Percentiles rank a stretch among this genome's conserved stretches.
Evolutionary conservation across 2,113 vertebrate species (phyloP).

Genomic region (Ceyx cyanopectus): DNA sequence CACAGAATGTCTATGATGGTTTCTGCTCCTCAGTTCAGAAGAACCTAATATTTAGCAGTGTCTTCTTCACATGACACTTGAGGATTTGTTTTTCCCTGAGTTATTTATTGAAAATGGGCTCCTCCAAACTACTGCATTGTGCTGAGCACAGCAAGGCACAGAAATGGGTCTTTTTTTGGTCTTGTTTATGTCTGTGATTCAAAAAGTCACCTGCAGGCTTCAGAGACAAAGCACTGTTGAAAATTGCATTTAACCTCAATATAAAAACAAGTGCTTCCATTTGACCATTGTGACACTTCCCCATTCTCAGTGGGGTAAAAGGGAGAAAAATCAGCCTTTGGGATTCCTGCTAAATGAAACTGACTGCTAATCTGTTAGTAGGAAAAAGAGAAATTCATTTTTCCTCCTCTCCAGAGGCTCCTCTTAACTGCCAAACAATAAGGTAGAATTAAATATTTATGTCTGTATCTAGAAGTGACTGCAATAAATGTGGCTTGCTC

Average conservation of each 20-base stretch:
- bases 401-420: neutral
- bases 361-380: neutral
- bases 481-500: neutral
- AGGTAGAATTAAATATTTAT: neutral
- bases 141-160: neutral
- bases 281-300: neutral
- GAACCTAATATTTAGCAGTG: neutral
- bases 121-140: neutral
- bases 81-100: neutral
- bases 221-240: neutral
- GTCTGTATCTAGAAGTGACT: neutral
- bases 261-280: neutral
- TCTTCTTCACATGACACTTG: neutral
- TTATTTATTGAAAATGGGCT: neutral
- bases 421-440: neutral
- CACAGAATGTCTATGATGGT: accelerated
- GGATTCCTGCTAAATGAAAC: neutral
- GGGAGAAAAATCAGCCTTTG: neutral
- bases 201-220: neutral
- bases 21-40: neutral
- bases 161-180: neutral
- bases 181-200: neutral
- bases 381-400: neutral
- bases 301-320: neutral
- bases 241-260: neutral